phyloP scores from a whole-genome alignment of 2,888 invertebrate species.

The Leptinotarsa tumamoca region DNA sequence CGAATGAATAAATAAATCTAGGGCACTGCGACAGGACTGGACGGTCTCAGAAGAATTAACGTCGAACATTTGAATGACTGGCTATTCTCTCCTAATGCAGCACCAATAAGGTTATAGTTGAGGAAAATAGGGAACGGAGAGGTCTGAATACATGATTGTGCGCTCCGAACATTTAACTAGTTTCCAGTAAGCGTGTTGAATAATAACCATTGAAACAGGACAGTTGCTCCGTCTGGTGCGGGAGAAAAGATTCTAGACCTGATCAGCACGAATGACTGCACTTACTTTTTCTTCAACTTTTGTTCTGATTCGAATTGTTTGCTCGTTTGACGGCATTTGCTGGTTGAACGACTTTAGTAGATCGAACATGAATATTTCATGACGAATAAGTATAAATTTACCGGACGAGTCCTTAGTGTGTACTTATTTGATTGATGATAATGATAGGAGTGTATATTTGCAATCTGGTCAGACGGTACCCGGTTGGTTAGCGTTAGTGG shows the following conservation, averaged over 20 bases:
- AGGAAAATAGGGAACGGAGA: background rate
- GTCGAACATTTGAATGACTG: constrained; percentile 4
- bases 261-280: background rate
- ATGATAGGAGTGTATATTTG: too few species aligned
- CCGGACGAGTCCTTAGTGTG: too few species aligned
- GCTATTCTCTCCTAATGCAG: background rate
- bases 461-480: too few species aligned
- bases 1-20: background rate
- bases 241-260: background rate
- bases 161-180: background rate
- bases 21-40: background rate
- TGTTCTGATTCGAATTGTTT: too few species aligned
- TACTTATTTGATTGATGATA: too few species aligned
- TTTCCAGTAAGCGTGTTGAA: constrained; percentile 2
- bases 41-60: background rate
- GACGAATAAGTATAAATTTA: too few species aligned
- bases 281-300: background rate
- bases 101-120: constrained; percentile 3
- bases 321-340: too few species aligned
- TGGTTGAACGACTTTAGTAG: too few species aligned
- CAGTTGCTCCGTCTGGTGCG: background rate
- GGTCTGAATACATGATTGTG: constrained; percentile 1
- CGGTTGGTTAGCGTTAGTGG: too few species aligned
- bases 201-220: constrained; percentile 2
- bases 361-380: too few species aligned